phyloP scores from a whole-genome alignment of 1,140 invertebrate genomes.

The Neotoxoptera formosana region DNA sequence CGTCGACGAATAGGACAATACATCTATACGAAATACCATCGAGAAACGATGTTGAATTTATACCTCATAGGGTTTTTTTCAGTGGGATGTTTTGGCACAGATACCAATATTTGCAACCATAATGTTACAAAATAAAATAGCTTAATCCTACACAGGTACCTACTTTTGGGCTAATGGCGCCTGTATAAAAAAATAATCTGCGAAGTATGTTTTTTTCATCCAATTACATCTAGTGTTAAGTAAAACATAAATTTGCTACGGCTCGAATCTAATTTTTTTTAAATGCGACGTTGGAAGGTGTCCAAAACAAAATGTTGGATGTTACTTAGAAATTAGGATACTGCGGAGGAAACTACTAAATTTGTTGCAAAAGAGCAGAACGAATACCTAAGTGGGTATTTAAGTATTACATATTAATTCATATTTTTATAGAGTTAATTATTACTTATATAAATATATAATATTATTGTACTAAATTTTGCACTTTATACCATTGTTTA shows the following conservation, averaged over 20 bases:
- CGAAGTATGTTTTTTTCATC: neutral
- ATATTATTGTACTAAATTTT: neutral
- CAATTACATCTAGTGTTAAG: neutral
- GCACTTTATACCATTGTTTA: neutral
- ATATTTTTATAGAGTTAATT: neutral
- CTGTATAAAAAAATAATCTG: neutral
- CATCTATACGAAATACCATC: neutral
- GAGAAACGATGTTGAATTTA: neutral
- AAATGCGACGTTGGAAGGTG: neutral
- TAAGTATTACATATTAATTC: neutral
- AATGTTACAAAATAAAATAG: neutral
- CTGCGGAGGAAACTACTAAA: neutral
- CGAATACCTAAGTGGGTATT: neutral
- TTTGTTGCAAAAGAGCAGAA: neutral
- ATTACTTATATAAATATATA: neutral
- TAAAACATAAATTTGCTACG: neutral
- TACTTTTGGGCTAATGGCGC: neutral
- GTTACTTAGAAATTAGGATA: neutral
- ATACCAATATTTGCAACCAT: neutral
- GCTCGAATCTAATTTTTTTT: neutral
- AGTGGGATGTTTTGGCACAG: neutral
- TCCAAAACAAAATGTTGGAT: neutral
- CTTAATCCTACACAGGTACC: neutral
- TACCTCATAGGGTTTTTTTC: neutral
- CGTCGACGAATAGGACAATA: neutral